A percentile compares a stretch with the other conserved stretches of the same genome.
Conservation (phyloP, 2,113 vertebrate species). For the Acinonyx jubatus region DNA sequence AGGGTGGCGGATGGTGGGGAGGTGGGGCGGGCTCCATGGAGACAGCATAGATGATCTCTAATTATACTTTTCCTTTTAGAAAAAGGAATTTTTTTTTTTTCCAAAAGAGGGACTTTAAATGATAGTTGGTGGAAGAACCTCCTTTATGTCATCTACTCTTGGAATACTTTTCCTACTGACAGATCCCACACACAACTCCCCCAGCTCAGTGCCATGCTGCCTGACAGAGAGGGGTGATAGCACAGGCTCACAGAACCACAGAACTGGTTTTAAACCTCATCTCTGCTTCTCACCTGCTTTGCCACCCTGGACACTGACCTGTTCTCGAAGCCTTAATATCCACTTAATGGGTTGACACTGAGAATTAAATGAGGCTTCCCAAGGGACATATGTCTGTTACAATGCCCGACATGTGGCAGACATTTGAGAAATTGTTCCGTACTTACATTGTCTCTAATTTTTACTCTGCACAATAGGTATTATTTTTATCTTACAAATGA, state of each 20-base stretch:
- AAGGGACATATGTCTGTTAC: not conserved
- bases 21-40: not conserved
- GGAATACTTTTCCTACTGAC: not conserved
- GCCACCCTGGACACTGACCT: not conserved
- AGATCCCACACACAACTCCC: not conserved
- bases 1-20: not conserved
- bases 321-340: not conserved
- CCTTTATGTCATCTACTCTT: constrained; percentile 42
- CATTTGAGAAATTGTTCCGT: not conserved
- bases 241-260: not conserved
- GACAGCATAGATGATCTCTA: constrained; percentile 57
- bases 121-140: constrained; percentile 52
- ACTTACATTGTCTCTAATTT: not conserved
- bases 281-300: not conserved
- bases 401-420: not conserved
- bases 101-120: constrained; percentile 56
- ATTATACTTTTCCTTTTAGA: constrained; percentile 68
- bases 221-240: not conserved
- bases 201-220: not conserved
- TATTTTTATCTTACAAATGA: constrained; percentile 21
- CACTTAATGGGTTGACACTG: not conserved
- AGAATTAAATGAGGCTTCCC: not conserved
- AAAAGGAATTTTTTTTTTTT: constrained; percentile 1
- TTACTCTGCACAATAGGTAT: not conserved
- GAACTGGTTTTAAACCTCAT: not conserved